phyloP scores from a whole-genome alignment of 2,113 vertebrate genomes.

The Lanius ludovicianus region DNA sequence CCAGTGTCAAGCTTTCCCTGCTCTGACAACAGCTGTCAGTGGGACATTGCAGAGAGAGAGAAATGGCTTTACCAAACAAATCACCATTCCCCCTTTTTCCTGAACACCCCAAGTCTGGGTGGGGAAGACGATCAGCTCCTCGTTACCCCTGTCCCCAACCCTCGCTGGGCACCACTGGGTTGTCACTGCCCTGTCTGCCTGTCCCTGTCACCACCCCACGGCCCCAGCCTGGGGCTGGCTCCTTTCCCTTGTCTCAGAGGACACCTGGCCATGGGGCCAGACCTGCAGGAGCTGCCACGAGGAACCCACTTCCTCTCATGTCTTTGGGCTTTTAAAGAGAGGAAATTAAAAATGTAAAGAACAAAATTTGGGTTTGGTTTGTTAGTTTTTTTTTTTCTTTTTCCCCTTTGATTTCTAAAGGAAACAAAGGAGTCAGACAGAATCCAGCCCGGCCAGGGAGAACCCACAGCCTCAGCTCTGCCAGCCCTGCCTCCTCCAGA shows the following conservation, averaged over 20 bases:
- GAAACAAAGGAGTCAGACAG: background rate
- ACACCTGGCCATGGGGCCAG: background rate
- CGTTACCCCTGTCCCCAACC: fast-evolving
- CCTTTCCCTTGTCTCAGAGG: constrained; percentile 42
- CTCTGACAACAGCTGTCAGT: fast-evolving
- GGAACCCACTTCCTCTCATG: background rate
- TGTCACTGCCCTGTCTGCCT: fast-evolving
- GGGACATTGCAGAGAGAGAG: fast-evolving
- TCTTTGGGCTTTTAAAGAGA: background rate
- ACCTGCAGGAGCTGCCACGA: background rate
- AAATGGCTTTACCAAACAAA: background rate
- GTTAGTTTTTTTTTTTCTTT: background rate
- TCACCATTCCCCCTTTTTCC: fast-evolving
- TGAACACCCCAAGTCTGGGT: fast-evolving
- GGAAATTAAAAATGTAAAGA: background rate
- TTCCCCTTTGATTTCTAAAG: background rate
- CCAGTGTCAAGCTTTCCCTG: background rate
- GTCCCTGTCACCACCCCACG: fast-evolving
- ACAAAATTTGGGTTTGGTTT: background rate
- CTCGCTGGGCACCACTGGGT: fast-evolving
- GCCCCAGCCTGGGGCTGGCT: fast-evolving
- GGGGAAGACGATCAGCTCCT: background rate
- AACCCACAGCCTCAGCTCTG: background rate
- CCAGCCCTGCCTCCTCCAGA: background rate
- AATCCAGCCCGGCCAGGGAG: background rate